Evolutionary conservation across 2,888 invertebrate genomes (phyloP), one percentile per base, ranked within the genome.

Genomic region (Lydus trimaculatus): DNA sequence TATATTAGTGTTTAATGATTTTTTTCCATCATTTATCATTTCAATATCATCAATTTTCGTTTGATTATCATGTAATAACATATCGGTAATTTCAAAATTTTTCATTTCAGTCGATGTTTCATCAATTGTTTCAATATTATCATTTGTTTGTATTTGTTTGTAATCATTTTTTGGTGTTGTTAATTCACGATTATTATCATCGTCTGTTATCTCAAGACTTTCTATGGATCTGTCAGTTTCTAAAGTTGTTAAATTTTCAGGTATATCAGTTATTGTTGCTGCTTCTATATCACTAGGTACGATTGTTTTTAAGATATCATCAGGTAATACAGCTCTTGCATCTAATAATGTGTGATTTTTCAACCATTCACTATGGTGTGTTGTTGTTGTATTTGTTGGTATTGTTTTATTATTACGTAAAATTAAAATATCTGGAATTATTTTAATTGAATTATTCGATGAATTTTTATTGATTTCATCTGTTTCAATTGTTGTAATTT

Each of bases 31-130:
- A 43, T 74, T 66, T 28, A 82, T 79, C 63, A 83, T 73, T 73
- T 82, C 83, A 17, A 83, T 82, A 39, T 83, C 82, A 11, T 74
- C 25, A 86, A 79, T 17, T 84, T 83, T 17, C 86, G 86, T 1
- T 86, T 86, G 20, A 87, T 86, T 78, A 83, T 75, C 66, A 64
- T 64, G 65, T 58, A 79, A 64, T 75, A 79, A 65, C 75, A 80
- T 82, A 73, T 84, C 84, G 9, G 78, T 75, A 36, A 80, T 75
- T 73, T 83, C 82, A 6, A 76, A 69, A 13, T 65, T 59, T 48
- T 75, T 72, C 6, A 72, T 43, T n/a, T 70, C 70, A 36, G 15
- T 36, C 0, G 60, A 58, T 13, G 70, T 68, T 28, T 72, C 71
- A 60, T 71, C 66, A 52, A 39, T 61, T 48, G 64, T 52, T 70